Conservation (phyloP, 1,140 invertebrate species). For the Atta texana region DNA sequence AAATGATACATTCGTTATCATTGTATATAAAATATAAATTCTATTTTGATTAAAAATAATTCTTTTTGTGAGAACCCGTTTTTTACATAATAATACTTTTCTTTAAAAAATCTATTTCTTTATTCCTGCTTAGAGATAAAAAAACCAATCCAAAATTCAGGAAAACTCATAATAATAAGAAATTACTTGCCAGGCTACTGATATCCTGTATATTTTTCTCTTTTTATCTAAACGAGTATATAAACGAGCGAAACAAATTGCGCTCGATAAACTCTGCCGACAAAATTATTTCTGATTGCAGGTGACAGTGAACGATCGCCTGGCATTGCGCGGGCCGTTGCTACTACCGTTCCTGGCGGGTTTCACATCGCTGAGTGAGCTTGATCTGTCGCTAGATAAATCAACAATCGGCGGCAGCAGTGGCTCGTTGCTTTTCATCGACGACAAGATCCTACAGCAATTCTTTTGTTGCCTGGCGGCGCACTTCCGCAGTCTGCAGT, state of each 20-base stretch:
- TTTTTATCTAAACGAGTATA: neutral
- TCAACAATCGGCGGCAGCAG: slow-evolving; percentile 81
- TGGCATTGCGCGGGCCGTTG: slow-evolving; percentile 85
- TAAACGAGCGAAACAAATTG: slow-evolving; percentile 23
- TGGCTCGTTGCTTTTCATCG: slow-evolving; percentile 82
- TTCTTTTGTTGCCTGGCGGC: slow-evolving; percentile 84
- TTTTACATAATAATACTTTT: too few relatives aligned
- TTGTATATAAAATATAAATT: too few relatives aligned
- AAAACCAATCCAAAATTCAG: neutral
- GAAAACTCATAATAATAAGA: neutral
- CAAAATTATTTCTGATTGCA: slow-evolving; percentile 72
- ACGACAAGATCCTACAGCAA: slow-evolving; percentile 84
- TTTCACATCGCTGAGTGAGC: slow-evolving; percentile 86
- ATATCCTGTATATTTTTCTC: neutral
- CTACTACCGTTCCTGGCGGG: slow-evolving; percentile 85
- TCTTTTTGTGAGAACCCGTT: too few relatives aligned
- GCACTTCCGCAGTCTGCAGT: slow-evolving; percentile 83
- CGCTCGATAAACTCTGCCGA: neutral
- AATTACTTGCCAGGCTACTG: neutral
- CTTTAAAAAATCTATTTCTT: too few relatives aligned
- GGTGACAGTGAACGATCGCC: slow-evolving; percentile 85
- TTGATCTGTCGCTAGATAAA: slow-evolving; percentile 85
- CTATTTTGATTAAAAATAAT: too few relatives aligned
- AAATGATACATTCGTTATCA: too few relatives aligned
- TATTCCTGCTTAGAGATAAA: neutral